Conservation (phyloP, 2,797 vertebrate genomes). For the Melanogrammus aeglefinus region DNA sequence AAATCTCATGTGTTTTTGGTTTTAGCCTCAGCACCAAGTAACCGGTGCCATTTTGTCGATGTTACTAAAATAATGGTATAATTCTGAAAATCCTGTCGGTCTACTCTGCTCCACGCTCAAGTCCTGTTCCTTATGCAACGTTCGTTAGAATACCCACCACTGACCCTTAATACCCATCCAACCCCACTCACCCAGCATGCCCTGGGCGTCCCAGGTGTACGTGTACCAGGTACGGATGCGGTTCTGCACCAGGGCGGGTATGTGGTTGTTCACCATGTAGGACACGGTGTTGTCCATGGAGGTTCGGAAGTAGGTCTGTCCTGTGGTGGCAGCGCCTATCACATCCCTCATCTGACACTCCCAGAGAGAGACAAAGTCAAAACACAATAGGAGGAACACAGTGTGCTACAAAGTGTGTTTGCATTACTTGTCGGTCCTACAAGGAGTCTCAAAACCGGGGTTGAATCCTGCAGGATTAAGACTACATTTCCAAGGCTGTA, state of each 20-base stretch:
- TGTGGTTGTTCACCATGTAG: slow-evolving; percentile 87
- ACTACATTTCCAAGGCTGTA: not conserved
- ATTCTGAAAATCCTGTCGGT: no score
- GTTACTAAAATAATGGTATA: no score
- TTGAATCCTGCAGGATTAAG: not conserved
- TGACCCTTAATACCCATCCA: no score
- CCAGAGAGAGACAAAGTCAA: not conserved
- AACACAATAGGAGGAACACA: not conserved
- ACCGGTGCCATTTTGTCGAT: no score
- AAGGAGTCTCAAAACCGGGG: not conserved
- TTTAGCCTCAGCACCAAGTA: no score
- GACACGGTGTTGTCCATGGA: slow-evolving; percentile 83
- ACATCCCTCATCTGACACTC: slow-evolving; percentile 88
- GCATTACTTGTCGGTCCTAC: not conserved
- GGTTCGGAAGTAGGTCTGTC: slow-evolving; percentile 82
- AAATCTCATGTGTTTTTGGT: no score
- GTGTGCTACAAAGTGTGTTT: not conserved
- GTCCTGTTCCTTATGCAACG: no score
- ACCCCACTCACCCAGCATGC: slow-evolving; percentile 85
- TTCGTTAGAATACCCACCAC: no score
- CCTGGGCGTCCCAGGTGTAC: slow-evolving; percentile 93
- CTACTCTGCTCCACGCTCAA: no score
- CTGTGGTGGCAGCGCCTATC: slow-evolving; percentile 90
- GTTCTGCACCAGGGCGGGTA: slow-evolving; percentile 80
- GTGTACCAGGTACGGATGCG: slow-evolving; percentile 91